Conservation (phyloP, 2,113 vertebrate species). For the Danionella cerebrum region DNA sequence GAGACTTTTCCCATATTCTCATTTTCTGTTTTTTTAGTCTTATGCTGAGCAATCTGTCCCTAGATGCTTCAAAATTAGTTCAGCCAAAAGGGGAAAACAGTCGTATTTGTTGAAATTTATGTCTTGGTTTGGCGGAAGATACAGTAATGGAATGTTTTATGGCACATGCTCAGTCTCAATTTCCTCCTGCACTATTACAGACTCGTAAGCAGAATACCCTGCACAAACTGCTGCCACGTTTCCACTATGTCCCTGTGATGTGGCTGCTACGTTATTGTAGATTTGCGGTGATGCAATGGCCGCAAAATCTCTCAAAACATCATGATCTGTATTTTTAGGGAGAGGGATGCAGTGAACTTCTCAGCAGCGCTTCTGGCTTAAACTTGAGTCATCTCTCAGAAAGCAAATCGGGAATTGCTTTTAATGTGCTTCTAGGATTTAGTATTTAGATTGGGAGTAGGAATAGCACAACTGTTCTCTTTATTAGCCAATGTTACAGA, state of each 20-base stretch:
- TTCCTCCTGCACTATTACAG: conserved; percentile 39
- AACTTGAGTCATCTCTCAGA: conserved; percentile 28
- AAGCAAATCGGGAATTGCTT: conserved; percentile 12
- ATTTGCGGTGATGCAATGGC: conserved; percentile 25
- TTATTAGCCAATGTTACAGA: neutral
- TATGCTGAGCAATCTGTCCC: conserved; percentile 1
- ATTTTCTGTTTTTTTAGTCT: neutral
- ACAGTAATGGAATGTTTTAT: conserved; percentile 47
- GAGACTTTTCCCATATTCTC: neutral
- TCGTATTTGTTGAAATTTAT: conserved; percentile 51
- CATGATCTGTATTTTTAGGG: conserved; percentile 9
- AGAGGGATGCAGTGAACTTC: conserved; percentile 20
- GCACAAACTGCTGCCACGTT: conserved; percentile 25
- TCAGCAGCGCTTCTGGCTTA: conserved; percentile 13
- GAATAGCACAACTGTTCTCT: neutral
- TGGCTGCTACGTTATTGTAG: conserved; percentile 34
- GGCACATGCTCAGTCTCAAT: conserved; percentile 45
- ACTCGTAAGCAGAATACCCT: conserved; percentile 6
- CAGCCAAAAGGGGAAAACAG: conserved; percentile 38
- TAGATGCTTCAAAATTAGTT: conserved; percentile 23
- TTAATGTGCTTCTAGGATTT: conserved; percentile 4
- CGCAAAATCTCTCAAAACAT: conserved; percentile 30
- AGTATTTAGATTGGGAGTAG: neutral
- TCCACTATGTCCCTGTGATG: conserved; percentile 34
- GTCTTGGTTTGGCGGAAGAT: conserved; percentile 45